A percentile compares a stretch with the other conserved stretches of the same genome.
Evolutionary conservation across 2,113 vertebrate genomes (phyloP).

Genomic region (Pedetes capensis): DNA sequence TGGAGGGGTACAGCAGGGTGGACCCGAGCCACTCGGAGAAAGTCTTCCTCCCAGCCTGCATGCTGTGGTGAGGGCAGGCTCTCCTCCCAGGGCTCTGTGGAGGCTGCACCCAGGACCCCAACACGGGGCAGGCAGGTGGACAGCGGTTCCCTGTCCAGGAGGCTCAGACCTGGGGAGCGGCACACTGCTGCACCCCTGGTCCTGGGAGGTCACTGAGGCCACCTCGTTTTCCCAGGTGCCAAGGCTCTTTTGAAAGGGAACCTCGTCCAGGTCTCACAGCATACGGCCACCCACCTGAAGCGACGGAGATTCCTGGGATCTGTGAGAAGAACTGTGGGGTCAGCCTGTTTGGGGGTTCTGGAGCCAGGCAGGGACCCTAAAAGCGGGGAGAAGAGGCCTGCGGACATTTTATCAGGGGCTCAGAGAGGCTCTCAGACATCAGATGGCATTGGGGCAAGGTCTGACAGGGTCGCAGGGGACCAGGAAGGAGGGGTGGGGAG

Average conservation of each 20-base stretch:
- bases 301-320: neutral
- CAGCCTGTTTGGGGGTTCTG: neutral
- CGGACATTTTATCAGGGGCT: neutral
- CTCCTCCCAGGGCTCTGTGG: neutral
- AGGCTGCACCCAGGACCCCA: neutral
- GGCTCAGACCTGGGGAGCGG: neutral
- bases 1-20: neutral
- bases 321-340: neutral
- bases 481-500: too few species aligned
- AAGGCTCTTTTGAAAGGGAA: neutral
- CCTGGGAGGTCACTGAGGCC: too few species aligned
- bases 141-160: neutral
- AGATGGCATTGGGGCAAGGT: neutral
- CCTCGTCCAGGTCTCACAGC: too few species aligned
- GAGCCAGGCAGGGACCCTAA: neutral
- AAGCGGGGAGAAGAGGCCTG: too few species aligned
- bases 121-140: neutral
- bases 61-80: neutral
- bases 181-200: neutral
- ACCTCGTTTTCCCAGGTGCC: neutral
- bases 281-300: neutral
- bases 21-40: neutral
- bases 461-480: fast-evolving
- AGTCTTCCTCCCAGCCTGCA: neutral
- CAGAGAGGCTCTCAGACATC: neutral